Evolutionary conservation across 2,113 vertebrate genomes (phyloP).

Genomic region (Heteronetta atricapilla): DNA sequence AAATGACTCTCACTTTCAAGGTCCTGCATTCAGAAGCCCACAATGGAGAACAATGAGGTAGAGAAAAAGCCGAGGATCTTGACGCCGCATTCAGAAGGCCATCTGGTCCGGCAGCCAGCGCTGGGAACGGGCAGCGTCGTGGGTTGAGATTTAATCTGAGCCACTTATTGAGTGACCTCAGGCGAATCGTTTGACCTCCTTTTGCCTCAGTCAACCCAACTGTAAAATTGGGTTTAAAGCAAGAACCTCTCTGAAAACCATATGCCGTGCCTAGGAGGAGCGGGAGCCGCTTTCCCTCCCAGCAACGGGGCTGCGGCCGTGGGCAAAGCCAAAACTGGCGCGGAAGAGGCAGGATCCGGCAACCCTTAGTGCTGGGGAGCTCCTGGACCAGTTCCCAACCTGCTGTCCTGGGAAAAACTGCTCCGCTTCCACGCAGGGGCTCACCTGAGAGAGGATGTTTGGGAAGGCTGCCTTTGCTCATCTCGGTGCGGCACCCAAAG

Average conservation of each 20-base stretch:
- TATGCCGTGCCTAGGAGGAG: conserved; percentile 48
- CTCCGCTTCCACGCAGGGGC: background rate
- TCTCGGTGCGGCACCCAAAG: background rate
- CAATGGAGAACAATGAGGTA: conserved; percentile 75
- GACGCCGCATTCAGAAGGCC: conserved; percentile 76
- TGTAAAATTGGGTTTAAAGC: conserved; percentile 71
- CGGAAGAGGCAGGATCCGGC: background rate
- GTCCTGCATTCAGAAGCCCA: conserved; percentile 72
- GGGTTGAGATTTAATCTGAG: conserved; percentile 71
- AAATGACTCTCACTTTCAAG: conserved; percentile 77
- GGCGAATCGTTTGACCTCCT: conserved; percentile 66
- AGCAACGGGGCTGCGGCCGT: background rate
- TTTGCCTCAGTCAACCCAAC: conserved; percentile 68
- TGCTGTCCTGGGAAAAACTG: background rate
- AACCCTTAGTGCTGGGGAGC: background rate
- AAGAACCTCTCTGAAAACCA: conserved; percentile 64
- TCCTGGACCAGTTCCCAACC: background rate
- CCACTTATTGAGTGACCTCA: conserved; percentile 68
- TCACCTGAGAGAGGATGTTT: background rate
- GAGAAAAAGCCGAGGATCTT: conserved; percentile 76
- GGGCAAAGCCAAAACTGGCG: background rate
- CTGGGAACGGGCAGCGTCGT: conserved; percentile 76
- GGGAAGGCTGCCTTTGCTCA: background rate
- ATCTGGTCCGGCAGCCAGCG: conserved; percentile 79
- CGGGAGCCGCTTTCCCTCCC: conserved; percentile 14